Evolutionary conservation across 2,888 invertebrate species (phyloP).

Genomic region (Eledone cirrhosa): DNA sequence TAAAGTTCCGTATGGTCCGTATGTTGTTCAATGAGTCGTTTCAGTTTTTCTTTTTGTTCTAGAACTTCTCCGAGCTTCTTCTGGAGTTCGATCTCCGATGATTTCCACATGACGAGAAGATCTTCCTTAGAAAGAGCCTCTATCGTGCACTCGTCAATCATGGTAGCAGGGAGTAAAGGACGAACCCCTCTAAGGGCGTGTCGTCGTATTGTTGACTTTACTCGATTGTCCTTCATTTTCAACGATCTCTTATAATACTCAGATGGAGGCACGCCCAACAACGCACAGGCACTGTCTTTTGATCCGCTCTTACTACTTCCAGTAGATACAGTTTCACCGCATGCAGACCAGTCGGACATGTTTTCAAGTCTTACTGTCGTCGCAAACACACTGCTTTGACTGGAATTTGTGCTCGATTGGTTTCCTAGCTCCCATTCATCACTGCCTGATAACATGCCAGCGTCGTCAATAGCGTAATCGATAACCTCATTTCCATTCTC

Average conservation of each 20-base stretch:
- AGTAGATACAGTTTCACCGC: background rate
- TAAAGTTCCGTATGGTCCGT: conserved; percentile 31
- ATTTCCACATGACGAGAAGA: conserved; percentile 79
- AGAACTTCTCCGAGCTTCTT: conserved; percentile 77
- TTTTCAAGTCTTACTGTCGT: background rate
- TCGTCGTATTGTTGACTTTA: conserved; percentile 52
- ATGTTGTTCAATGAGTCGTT: conserved; percentile 40
- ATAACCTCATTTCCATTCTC: background rate
- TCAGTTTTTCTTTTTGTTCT: conserved; percentile 70
- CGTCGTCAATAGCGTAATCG: background rate
- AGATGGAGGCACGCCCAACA: conserved; percentile 20
- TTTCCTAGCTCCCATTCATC: conserved; percentile 11
- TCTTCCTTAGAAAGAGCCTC: conserved; percentile 77
- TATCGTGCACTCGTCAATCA: conserved; percentile 55
- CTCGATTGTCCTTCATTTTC: conserved; percentile 49
- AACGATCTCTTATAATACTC: conserved; percentile 43
- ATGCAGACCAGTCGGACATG: conserved; percentile 1
- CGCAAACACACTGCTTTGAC: conserved; percentile 6
- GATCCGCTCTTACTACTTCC: background rate
- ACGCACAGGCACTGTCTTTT: conserved; percentile 7
- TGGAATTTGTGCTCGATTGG: conserved; percentile 4
- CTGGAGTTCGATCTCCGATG: conserved; percentile 80
- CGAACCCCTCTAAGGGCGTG: conserved; percentile 51
- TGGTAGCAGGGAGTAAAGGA: conserved; percentile 40
- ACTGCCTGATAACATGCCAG: too few species aligned